These are phyloP conservation scores for Caerostris extrusa DNA, from an alignment of 1,140 invertebrate genomes.

Conservation along the genomic window DNA sequence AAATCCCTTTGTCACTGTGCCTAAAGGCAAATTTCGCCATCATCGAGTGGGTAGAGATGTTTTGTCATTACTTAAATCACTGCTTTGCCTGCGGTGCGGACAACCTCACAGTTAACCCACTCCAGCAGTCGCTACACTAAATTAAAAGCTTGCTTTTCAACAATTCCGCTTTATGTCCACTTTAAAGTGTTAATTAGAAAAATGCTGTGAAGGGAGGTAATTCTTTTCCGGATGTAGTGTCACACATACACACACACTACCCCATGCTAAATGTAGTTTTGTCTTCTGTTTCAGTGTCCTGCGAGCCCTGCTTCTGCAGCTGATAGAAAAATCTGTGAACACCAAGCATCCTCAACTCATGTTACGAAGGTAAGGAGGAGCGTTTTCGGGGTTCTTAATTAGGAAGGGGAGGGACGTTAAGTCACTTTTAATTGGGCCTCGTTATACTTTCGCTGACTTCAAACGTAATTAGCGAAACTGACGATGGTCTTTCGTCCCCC, in stretches of 20 bases:
- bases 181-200: constrained; percentile 29
- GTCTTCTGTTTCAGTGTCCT: constrained; percentile 84
- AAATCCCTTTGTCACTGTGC: not conserved
- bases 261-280: constrained; percentile 11
- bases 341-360: constrained; percentile 96
- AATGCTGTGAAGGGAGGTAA: not conserved
- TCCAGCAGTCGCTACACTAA: not conserved
- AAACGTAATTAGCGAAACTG: constrained; percentile 74
- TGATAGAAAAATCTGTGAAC: constrained; percentile 94
- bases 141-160: not conserved
- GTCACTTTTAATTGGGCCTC: constrained; percentile 73
- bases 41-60: not conserved
- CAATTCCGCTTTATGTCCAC: constrained; percentile 8
- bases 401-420: constrained; percentile 46
- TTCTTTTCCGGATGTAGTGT: not conserved
- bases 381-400: constrained; percentile 53
- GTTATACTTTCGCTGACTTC: constrained; percentile 68
- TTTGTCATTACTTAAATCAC: not conserved
- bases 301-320: constrained; percentile 90
- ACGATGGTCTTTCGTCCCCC: constrained; percentile 14
- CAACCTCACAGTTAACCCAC: not conserved
- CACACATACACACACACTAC: not conserved
- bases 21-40: constrained; percentile 7
- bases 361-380: constrained; percentile 84
- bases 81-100: not conserved